Base-by-base conservation (phyloP, 2,113 vertebrate species). In the Thunnus maccoyii region DNA sequence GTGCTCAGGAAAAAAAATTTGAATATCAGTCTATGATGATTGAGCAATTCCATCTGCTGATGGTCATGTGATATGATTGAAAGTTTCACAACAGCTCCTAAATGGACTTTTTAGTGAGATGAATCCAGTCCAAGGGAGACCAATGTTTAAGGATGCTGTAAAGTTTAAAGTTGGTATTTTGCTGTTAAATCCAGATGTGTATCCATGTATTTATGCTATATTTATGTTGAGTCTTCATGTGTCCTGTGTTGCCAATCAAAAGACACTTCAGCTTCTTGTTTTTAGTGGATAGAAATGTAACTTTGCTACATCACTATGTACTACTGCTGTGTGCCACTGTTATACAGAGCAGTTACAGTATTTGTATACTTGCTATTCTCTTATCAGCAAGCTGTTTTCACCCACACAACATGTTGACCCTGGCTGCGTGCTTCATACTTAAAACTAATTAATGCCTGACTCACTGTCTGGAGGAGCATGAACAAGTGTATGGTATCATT, bases 361-460 rank as follows among this genome's bases (percentile, higher is more conserved):
- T 67, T 70, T 78, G 20, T 46, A 78, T 61, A 48, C 14, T 56
- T 68, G 51, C 7, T 51, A 41, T 25, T 18, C 16, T 52, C 69
- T 72, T 63, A 62, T 84, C 71, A 47, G 11, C 2, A 13, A 62
- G 57, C 5, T 9, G 11, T 80, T 85, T 57, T 77, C 76, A 76
- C 5, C 62, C 64, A 46, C 64, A 27, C 48, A 51, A 32, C 51
- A 64, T 63, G 58, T 62, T 22, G 14, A 55, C 44, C 25, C 56
- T 12, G 11, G 62, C 55, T 64, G 32, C 27, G 3, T 4, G 27
- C 27, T 69, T 52, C 2, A 13, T 63, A 64, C 22, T 51, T 15
- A 11, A 25, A 20, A 14, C 71, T 51, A 62, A 58, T 71, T 78
- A 74, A 64, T 61, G 41, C 32, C 52, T 1, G 80, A 81, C 61